Evolutionary conservation across 2,113 vertebrate species (phyloP).

Genomic region (Clinocottus analis): DNA sequence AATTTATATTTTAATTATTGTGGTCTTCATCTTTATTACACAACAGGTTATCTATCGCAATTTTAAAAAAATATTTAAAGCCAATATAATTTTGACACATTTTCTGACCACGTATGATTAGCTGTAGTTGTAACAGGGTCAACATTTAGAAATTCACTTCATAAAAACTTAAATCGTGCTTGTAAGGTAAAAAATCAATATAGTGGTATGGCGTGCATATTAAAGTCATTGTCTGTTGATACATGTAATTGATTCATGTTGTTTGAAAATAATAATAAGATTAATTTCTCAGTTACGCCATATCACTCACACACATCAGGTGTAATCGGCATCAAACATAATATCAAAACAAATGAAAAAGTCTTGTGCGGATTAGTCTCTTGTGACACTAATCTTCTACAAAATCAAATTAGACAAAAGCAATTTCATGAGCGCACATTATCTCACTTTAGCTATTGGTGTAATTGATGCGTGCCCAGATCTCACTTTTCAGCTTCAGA

Average conservation of each 20-base stretch:
- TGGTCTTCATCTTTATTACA: slow-evolving; percentile 2
- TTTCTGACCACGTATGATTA: not conserved
- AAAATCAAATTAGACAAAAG: slow-evolving; percentile 43
- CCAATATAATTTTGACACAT: not conserved
- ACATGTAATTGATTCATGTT: not conserved
- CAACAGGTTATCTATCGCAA: not conserved
- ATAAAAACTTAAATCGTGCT: not conserved
- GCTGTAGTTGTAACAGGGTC: not conserved
- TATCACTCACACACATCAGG: slow-evolving; percentile 1
- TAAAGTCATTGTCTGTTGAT: not conserved
- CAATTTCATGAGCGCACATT: slow-evolving; percentile 29
- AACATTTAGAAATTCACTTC: not conserved
- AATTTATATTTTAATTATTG: not conserved
- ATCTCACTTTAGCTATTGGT: slow-evolving; percentile 6
- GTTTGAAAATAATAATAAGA: slow-evolving; percentile 15
- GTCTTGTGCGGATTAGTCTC: not conserved
- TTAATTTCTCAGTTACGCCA: not conserved
- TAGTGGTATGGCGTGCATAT: not conserved
- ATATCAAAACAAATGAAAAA: slow-evolving; percentile 14
- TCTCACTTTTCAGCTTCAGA: slow-evolving; percentile 5
- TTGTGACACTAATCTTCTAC: slow-evolving; percentile 25
- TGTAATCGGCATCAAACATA: slow-evolving; percentile 27
- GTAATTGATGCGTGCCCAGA: slow-evolving; percentile 21
- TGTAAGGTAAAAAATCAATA: not conserved
- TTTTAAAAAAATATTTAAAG: not conserved